Conservation (phyloP, 2,888 invertebrate species). For the Aquatica leii region DNA sequence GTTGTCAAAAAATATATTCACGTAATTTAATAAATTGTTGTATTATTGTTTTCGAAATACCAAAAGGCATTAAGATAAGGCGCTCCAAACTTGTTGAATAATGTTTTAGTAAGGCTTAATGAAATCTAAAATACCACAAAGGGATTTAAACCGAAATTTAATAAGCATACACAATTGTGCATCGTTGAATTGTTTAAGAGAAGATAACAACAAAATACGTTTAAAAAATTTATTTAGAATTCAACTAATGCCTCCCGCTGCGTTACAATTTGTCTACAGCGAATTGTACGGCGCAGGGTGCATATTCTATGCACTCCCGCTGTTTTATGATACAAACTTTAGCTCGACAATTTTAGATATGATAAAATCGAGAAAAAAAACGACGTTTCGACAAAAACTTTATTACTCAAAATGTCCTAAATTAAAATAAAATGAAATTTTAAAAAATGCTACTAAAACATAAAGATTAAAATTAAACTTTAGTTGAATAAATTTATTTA, state of each 20-base stretch:
- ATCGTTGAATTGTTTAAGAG: no score
- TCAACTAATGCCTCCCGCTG: constrained; percentile 22
- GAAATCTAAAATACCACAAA: constrained; percentile 8
- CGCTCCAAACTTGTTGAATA: constrained; percentile 14
- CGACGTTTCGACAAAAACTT: no score
- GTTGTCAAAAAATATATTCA: no score
- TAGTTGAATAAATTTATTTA: no score
- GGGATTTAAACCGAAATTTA: constrained; percentile 4
- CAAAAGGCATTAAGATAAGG: neutral
- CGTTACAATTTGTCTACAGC: constrained; percentile 29
- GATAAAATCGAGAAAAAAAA: no score
- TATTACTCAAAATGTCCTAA: no score
- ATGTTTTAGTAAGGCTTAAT: constrained; percentile 1
- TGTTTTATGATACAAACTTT: no score
- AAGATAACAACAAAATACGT: constrained; percentile 21
- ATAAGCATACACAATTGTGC: neutral
- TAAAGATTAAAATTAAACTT: no score
- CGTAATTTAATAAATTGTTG: neutral
- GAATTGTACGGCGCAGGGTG: constrained; percentile 21
- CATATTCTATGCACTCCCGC: constrained; percentile 25
- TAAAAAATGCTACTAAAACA: no score
- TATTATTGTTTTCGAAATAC: neutral
- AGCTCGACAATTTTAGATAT: no score
- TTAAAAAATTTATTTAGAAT: constrained; percentile 23
- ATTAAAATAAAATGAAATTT: no score